phyloP scores from a whole-genome alignment of 2,113 vertebrate genomes.

The Leucoraja erinaceus region DNA sequence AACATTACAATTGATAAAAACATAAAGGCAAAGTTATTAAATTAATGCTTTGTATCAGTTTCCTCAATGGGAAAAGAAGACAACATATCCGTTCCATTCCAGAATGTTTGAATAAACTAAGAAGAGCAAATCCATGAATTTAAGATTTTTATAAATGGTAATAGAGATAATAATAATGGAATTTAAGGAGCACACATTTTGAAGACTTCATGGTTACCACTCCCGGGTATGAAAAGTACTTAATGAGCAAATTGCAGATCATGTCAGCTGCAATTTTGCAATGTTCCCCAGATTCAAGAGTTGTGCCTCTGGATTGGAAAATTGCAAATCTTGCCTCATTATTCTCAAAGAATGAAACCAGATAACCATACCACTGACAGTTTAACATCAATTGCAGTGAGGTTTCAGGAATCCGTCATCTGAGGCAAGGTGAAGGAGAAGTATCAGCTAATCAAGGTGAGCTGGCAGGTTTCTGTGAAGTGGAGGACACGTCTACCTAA shows the following conservation, averaged over 20 bases:
- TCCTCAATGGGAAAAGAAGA: background rate
- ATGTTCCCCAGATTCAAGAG: background rate
- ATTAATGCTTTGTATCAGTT: background rate
- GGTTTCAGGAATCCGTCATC: background rate
- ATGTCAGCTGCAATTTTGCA: background rate
- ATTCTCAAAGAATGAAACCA: background rate
- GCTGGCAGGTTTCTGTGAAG: background rate
- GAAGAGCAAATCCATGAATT: background rate
- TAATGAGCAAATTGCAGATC: background rate
- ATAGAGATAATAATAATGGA: background rate
- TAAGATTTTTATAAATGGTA: background rate
- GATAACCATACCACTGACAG: background rate
- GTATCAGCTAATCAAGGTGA: background rate
- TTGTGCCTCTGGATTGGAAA: constrained; percentile 17
- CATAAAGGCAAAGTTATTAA: background rate
- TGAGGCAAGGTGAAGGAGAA: background rate
- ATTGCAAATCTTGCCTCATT: background rate
- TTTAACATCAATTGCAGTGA: background rate
- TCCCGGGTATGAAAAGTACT: background rate
- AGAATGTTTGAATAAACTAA: background rate
- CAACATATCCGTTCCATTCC: no score
- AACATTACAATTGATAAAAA: background rate
- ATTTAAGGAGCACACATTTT: background rate
- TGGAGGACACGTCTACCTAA: background rate
- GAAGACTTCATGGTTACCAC: background rate